Evolutionary conservation across 2,113 vertebrate species (phyloP), one percentile per base, ranked within the genome.

Genomic region (Oreotrochilus melanogaster): DNA sequence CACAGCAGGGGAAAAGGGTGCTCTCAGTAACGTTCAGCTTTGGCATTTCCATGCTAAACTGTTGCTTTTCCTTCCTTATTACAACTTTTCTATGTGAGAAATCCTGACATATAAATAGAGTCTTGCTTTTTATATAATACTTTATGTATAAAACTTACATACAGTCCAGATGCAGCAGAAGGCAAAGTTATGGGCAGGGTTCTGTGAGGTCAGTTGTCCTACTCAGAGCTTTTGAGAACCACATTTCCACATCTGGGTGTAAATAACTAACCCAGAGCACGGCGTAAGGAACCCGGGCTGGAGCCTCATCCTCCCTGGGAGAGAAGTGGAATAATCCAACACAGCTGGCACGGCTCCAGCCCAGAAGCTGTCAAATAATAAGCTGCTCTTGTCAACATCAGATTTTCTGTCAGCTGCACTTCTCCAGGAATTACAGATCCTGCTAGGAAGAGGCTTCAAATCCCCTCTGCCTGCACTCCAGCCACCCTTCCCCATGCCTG

Each of bases 401-500:
- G 23, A 6, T 54, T 69, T 62, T 71, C 14, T 42, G 42, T 37
- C 51, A n/a, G 28, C 67, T 39, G 0, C 0, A 0, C 42, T 35
- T 51, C 65, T 72, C 18, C 42, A 89, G 93, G 74, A 75, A 16
- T 79, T 27, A 3, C 42, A 48, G 50, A 27, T 66, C 42, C 22
- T 60, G 66, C 35, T 75, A 11, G 51, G 15, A 50, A 14, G 78
- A 62, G 69, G 7, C 45, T 18, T 3, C 0, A 12, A 58, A 33
- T 88, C 50, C 37, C 14, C 31, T 75, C 3, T 67, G 31, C 37
- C 73, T 7, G 7, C 14, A 1, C 62, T 8, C 1, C 47, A 17
- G 78, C 60, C 31, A 3, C 61, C 19, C 0, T 4, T 39, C 39
- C 37, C 39, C 39, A 39, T 39, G 39, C 39, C 39, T 39, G 39